phyloP scores from a whole-genome alignment of 1,140 invertebrate species.

The Cardiocondyla obscurior region DNA sequence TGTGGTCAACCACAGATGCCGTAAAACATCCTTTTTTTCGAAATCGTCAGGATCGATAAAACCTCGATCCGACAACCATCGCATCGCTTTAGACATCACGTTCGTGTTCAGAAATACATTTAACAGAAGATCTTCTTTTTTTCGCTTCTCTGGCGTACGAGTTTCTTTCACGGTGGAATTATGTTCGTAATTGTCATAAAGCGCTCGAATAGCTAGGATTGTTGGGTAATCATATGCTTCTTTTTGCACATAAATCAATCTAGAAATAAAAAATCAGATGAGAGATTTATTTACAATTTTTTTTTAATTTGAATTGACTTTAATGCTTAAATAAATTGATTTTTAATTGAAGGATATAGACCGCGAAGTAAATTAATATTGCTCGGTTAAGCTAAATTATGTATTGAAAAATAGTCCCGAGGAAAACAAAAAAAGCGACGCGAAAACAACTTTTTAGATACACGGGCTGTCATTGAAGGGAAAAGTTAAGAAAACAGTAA shows the following conservation, averaged over 20 bases:
- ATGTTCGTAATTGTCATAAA: constrained; percentile 90
- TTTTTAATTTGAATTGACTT: no score
- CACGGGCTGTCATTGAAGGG: no score
- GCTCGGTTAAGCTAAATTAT: no score
- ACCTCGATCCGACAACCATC: constrained; percentile 84
- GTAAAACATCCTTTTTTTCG: constrained; percentile 88
- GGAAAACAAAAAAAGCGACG: no score
- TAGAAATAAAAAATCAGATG: constrained; percentile 73
- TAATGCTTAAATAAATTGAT: no score
- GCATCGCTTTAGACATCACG: constrained; percentile 85
- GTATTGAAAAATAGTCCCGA: no score
- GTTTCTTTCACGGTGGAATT: constrained; percentile 89
- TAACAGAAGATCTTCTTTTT: constrained; percentile 85
- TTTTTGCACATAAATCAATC: constrained; percentile 74
- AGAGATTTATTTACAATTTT: no score
- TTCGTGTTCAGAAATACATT: constrained; percentile 85
- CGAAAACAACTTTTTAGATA: no score
- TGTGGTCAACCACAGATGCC: constrained; percentile 91
- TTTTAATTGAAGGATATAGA: no score
- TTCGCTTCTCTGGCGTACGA: constrained; percentile 86
- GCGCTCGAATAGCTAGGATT: constrained; percentile 86
- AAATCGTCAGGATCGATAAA: constrained; percentile 78
- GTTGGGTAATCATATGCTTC: constrained; percentile 75
- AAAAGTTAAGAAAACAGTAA: no score
- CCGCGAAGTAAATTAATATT: no score